Conservation (phyloP, 1,140 invertebrate genomes). For the Drosophila sulfurigaster region DNA sequence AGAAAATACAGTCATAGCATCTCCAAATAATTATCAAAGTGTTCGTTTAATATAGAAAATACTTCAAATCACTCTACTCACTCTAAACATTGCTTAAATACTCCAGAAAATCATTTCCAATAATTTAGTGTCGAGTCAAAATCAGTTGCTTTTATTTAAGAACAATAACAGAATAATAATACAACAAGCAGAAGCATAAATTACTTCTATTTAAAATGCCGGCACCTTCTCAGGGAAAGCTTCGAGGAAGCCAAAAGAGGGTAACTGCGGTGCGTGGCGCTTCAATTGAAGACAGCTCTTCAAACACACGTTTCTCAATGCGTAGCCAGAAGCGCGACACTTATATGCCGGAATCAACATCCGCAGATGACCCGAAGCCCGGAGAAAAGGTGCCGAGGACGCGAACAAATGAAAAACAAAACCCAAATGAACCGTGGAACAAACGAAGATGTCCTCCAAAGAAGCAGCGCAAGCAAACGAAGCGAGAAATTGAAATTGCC, state of each 20-base stretch:
- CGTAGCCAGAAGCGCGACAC: neutral
- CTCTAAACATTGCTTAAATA: neutral
- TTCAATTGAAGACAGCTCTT: neutral
- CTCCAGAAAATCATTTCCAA: neutral
- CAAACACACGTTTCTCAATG: neutral
- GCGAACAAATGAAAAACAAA: no score
- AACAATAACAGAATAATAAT: neutral
- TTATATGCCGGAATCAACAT: conserved; percentile 9
- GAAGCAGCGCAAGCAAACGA: conserved; percentile 23
- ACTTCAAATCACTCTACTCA: neutral
- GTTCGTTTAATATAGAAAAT: no score
- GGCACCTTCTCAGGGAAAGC: conserved; percentile 3
- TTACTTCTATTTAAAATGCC: neutral
- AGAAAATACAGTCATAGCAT: no score
- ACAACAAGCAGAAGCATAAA: neutral
- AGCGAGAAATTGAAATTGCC: conserved; percentile 45
- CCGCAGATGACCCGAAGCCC: neutral
- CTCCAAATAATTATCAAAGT: no score
- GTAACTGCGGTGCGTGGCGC: neutral
- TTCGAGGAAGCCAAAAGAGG: neutral
- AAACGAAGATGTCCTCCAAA: conserved; percentile 49
- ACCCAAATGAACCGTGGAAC: neutral
- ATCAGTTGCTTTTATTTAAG: neutral
- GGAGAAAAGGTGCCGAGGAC: neutral
- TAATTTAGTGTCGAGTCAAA: neutral